Evolutionary conservation across 2,888 invertebrate species (phyloP).

Genomic region (Dinocampus coccinellae): DNA sequence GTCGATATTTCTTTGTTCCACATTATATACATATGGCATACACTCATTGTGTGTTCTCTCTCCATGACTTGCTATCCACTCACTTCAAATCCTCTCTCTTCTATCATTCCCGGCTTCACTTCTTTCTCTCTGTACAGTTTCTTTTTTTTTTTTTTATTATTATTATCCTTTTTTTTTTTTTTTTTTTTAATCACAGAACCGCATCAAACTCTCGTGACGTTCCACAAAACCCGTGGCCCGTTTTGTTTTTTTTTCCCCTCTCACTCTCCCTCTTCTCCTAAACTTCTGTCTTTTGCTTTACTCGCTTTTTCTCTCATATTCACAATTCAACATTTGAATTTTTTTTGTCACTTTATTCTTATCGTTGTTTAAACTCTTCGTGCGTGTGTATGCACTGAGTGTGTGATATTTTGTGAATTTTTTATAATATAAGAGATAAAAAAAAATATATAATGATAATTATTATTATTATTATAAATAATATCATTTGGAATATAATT

Average conservation of each 20-base stretch:
- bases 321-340: background rate
- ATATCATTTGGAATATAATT: background rate
- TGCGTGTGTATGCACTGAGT: background rate
- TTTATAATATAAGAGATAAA: background rate
- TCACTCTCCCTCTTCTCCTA: slow-evolving; percentile 21
- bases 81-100: slow-evolving; percentile 31
- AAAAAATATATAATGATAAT: background rate
- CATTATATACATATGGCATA: slow-evolving; percentile 46
- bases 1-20: slow-evolving; percentile 58
- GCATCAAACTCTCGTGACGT: slow-evolving; percentile 40
- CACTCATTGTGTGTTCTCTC: slow-evolving; percentile 51
- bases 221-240: slow-evolving; percentile 43
- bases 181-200: slow-evolving; percentile 44
- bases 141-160: too few species aligned
- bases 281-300: background rate
- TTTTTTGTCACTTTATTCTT: background rate
- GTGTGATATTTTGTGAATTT: background rate
- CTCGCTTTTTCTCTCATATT: background rate
- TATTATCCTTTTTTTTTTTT: slow-evolving; percentile 2
- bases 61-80: too few species aligned
- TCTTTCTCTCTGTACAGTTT: too few species aligned
- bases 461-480: too few species aligned
- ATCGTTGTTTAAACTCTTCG: background rate
- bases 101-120: too few species aligned
- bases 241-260: slow-evolving; percentile 36